Base-by-base conservation (phyloP, 2,888 invertebrate species). In the Pachycephus smyrnensis region DNA sequence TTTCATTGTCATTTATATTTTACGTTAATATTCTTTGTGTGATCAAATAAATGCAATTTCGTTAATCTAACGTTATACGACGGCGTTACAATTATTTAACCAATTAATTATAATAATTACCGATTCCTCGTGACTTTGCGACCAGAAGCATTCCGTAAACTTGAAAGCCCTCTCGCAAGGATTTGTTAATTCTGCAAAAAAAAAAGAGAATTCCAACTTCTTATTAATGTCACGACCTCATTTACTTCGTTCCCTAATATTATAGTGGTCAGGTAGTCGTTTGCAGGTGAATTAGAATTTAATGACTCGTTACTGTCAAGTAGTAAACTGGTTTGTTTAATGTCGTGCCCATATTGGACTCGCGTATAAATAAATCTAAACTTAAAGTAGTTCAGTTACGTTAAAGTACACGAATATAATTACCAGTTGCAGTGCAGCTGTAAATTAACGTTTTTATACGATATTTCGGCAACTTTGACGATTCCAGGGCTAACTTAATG, bases 111-210 rank as follows among this genome's bases (percentile, higher is more conserved):
- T 33, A 71, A 3, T 11, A 73, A 15, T 80, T 82, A 86, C 86
- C 80, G 6, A 23, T 9, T 12, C 6, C 31, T 83, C 82, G 73
- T 82, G 78, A 73, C 81, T 84, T 68, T 82, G 82, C 15, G 79
- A 77, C 86, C 87, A 87, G 75, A 87, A 87, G 55, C 86, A 86
- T 69, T 87, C 83, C 1, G 87, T 87, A 79, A 86, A 87, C 69
- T 82, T 79, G 12, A 81, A 84, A 69, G 87, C 87, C 73, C 86
- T 79, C 37, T 84, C 81, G 73, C 87, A 87, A 1, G 82, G 83
- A 79, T 85, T 83, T 37, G 79, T 75, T 30, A 79, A 80, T 69
- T 80, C 86, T 78, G 80, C 74, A 80, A 33, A 73, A 79, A 81
- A 33, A 40, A 76, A 68, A 79, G 68, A 69, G 75, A 75, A 76